Conservation (phyloP, 2,113 vertebrate genomes). For the Talpa occidentalis region DNA sequence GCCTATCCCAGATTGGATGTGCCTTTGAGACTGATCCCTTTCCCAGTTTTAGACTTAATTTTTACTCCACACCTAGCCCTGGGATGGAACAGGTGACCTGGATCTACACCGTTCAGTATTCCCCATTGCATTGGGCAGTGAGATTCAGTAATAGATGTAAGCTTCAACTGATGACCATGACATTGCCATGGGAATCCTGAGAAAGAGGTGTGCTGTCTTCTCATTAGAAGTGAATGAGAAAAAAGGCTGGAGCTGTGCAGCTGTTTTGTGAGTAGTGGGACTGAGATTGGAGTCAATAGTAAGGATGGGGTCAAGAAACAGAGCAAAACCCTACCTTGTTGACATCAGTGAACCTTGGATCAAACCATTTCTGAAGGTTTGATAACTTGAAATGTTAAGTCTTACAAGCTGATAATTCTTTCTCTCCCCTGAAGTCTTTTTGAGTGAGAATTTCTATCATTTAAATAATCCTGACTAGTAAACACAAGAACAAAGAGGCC, state of each 20-base stretch:
- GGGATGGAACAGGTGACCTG: neutral
- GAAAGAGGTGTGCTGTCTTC: neutral
- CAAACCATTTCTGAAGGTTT: neutral
- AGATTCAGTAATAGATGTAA: neutral
- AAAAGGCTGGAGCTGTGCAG: neutral
- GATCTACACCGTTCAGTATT: neutral
- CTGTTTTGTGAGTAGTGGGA: neutral
- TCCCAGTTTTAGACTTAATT: neutral
- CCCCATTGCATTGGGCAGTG: neutral
- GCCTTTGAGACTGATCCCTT: neutral
- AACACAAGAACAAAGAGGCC: neutral
- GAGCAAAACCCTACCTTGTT: neutral
- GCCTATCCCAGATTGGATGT: neutral
- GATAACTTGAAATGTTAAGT: neutral
- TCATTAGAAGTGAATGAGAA: neutral
- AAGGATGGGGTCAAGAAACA: neutral
- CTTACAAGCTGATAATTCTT: neutral
- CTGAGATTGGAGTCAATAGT: neutral
- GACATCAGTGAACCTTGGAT: neutral
- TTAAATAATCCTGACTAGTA: constrained; percentile 35
- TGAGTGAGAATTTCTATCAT: neutral
- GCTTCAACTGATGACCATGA: neutral
- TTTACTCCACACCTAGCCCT: neutral
- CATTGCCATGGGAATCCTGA: neutral
- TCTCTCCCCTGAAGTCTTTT: neutral